Conservation (phyloP, 2,888 invertebrate genomes). For the Xestia xanthographa region DNA sequence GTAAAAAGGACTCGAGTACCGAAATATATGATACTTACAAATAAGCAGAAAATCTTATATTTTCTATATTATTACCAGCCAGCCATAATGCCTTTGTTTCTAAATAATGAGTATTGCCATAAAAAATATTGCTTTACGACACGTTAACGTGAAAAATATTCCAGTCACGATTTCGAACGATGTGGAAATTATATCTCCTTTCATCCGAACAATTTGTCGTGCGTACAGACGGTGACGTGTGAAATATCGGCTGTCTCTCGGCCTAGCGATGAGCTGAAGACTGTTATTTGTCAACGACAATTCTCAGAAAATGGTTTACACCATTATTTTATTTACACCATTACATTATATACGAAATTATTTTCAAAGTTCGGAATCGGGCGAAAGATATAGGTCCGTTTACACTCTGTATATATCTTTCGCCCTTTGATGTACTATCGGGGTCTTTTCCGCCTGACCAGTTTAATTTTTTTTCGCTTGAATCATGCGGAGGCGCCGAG, state of each 20-base stretch:
- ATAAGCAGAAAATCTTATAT: not conserved
- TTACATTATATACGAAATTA: not conserved
- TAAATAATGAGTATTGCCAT: slow-evolving; percentile 26
- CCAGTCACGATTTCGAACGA: slow-evolving; percentile 49
- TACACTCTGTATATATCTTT: too few relatives aligned
- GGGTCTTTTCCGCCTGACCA: too few relatives aligned
- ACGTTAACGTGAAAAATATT: slow-evolving; percentile 48
- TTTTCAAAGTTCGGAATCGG: not conserved
- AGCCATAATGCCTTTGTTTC: slow-evolving; percentile 7
- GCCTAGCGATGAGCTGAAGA: slow-evolving; percentile 38
- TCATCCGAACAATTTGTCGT: slow-evolving; percentile 57
- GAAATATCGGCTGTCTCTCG: slow-evolving; percentile 55
- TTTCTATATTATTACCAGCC: not conserved
- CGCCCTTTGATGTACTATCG: too few relatives aligned
- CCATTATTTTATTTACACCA: too few relatives aligned
- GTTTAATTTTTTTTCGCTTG: too few relatives aligned
- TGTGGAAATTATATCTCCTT: slow-evolving; percentile 60
- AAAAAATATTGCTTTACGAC: slow-evolving; percentile 26
- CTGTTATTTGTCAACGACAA: slow-evolving; percentile 60
- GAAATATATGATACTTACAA: not conserved
- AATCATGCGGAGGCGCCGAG: too few relatives aligned
- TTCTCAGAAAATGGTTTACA: not conserved
- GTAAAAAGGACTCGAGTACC: not conserved
- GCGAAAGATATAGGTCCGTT: not conserved
- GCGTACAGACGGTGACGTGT: slow-evolving; percentile 35